Conservation (phyloP, 2,888 invertebrate genomes). For the Volucella inanis region DNA sequence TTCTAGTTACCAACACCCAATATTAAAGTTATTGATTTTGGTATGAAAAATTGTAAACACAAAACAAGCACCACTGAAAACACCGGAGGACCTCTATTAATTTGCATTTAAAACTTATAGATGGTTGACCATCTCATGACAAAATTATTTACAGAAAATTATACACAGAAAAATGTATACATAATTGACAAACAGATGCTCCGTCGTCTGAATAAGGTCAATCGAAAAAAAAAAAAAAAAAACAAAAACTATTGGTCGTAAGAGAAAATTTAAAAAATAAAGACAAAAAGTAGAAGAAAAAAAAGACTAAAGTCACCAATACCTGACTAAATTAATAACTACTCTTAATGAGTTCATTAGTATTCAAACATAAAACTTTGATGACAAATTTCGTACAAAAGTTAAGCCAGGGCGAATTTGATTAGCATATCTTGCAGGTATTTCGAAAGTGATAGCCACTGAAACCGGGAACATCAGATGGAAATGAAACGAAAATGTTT, state of each 20-base stretch:
- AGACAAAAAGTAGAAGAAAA: background rate
- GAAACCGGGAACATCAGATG: background rate
- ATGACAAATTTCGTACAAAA: conserved; percentile 7
- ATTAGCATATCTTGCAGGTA: background rate
- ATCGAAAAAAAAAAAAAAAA: background rate
- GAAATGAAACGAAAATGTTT: background rate
- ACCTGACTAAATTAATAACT: conserved; percentile 11
- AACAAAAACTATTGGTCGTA: background rate
- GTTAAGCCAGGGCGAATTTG: background rate
- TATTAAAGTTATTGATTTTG: too few relatives aligned
- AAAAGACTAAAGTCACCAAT: background rate
- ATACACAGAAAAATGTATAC: too few relatives aligned
- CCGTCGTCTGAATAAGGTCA: too few relatives aligned
- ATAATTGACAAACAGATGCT: too few relatives aligned
- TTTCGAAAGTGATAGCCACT: conserved; percentile 9
- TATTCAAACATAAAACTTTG: conserved; percentile 4
- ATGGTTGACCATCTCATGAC: too few relatives aligned
- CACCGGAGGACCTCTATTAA: too few relatives aligned
- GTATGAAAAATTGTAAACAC: too few relatives aligned
- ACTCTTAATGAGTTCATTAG: conserved; percentile 12
- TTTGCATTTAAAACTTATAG: too few relatives aligned
- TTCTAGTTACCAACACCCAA: too few relatives aligned
- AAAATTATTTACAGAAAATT: too few relatives aligned
- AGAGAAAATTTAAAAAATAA: too few relatives aligned
- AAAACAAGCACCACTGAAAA: too few relatives aligned